Evolutionary conservation across 1,140 invertebrate genomes (phyloP), one percentile per base, ranked within the genome.

Genomic region (Triops cancriformis): DNA sequence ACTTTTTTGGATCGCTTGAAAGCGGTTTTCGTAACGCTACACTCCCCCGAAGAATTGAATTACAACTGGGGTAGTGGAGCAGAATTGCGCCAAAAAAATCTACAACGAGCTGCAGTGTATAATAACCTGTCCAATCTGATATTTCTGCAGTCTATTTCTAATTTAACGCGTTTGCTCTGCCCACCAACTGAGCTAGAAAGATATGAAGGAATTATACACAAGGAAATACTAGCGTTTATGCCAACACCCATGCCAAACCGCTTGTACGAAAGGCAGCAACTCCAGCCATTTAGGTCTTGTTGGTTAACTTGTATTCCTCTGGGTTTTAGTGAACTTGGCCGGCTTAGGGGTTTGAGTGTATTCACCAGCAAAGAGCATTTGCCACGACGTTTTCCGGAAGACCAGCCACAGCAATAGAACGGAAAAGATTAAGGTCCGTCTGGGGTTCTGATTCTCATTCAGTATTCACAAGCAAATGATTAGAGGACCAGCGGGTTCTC

Each of bases 111-210:
- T 64, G 51, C 51, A 64, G 51, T 64, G n/a, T 64, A 64, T 14
- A 64, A 1, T 64, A 64, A 64, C 51, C 51, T 14, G 51, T 64
- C 51, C 51, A 23, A 23, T 14, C 51, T n/a, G 51, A 64, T 64
- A 64, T 64, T 37, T 64, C 51, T 9, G 51, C 18, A 18, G n/a
- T 64, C n/a, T 64, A 64, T 64, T 64, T 1, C 51, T n/a, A 64
- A 64, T 9, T 64, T 14, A 64, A 64, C 51, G 51, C 18, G 9
- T 64, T 64, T 3, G 14, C 14, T 23, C 23, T 18, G 3, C 51
- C 51, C 51, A 64, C 51, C 51, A 64, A 64, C 51, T 64, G 51
- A 64, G 51, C 51, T 23, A 64, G 51, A 64, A 64, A 64, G 51
- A 64, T 64, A 64, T 23, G 51, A 64, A 18, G 23, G 51, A 64